These are phyloP conservation scores for Gymnodraco acuticeps DNA, from an alignment of 2,797 vertebrate species.

Conservation along the genomic window DNA sequence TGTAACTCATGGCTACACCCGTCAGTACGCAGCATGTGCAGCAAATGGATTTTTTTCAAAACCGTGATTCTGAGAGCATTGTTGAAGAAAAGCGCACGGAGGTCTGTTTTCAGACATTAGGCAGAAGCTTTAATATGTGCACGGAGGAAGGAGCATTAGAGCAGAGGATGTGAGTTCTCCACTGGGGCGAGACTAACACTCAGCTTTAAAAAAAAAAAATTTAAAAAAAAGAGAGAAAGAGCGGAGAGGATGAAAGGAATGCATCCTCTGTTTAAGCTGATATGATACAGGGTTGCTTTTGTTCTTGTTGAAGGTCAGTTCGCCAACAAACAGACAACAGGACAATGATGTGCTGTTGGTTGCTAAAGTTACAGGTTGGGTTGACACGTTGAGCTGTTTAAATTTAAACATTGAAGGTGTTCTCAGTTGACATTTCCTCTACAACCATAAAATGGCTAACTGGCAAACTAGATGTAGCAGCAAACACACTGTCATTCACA, in stretches of 20 bases:
- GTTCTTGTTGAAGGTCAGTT: constrained; percentile 56
- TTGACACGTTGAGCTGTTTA: constrained; percentile 35
- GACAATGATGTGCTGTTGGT: constrained; percentile 1
- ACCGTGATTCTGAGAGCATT: constrained; percentile 42
- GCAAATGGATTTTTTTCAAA: constrained; percentile 8
- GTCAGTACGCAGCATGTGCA: constrained; percentile 32
- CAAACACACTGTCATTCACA: constrained; percentile 64
- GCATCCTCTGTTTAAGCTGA: constrained; percentile 38
- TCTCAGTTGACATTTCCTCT: constrained; percentile 49
- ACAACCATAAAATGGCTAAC: constrained; percentile 48
- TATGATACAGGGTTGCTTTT: constrained; percentile 43
- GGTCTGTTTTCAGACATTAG: constrained; percentile 57
- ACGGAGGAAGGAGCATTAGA: constrained; percentile 45
- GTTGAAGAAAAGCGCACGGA: constrained; percentile 36
- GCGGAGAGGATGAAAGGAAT: constrained; percentile 18
- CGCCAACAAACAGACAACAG: constrained; percentile 30
- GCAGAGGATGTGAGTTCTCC: constrained; percentile 38
- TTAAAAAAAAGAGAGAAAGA: background rate
- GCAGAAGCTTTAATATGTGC: constrained; percentile 55
- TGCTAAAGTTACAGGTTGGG: constrained; percentile 22
- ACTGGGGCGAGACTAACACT: constrained; percentile 35
- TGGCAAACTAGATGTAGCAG: constrained; percentile 52
- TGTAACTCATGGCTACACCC: constrained; percentile 46
- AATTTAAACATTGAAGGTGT: constrained; percentile 21
- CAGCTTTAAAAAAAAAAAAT: constrained; percentile 32